phyloP scores from a whole-genome alignment of 1,140 invertebrate genomes.

The Brachionus paranguensis region DNA sequence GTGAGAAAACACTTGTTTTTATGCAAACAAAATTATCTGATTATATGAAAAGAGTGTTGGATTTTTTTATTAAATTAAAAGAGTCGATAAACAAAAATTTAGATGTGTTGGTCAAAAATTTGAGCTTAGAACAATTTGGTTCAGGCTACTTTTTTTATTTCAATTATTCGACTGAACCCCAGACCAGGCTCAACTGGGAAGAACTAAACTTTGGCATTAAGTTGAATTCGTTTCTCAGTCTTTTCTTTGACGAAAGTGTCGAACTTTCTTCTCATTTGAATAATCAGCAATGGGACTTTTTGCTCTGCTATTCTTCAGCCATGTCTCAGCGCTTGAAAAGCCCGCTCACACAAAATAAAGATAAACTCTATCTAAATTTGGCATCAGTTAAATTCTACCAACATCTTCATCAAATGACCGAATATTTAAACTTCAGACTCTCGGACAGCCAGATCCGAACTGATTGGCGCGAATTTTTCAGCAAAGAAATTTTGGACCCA shows the following conservation, averaged over 20 bases:
- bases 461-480: constrained; percentile 16
- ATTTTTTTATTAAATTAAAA: background rate
- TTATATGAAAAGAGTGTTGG: background rate
- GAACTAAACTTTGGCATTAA: background rate
- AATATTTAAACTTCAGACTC: background rate
- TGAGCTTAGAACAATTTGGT: background rate
- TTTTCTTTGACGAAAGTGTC: background rate
- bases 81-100: background rate
- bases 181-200: background rate
- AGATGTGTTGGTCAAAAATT: background rate
- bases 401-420: background rate
- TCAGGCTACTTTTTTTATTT: constrained; percentile 15
- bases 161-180: background rate
- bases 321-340: background rate
- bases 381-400: background rate
- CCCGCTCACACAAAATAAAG: background rate
- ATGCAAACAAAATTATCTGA: background rate
- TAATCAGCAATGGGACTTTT: constrained; percentile 28
- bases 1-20: background rate
- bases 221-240: background rate
- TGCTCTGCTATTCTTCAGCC: constrained; percentile 18
- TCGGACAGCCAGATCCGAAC: background rate
- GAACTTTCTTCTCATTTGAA: background rate
- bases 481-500: constrained; percentile 1
- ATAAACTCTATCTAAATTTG: background rate